A percentile compares a stretch with the other conserved stretches of the same genome.
phyloP scores from a whole-genome alignment of 2,888 invertebrate species.

The Leptarthrus brevirostris region DNA sequence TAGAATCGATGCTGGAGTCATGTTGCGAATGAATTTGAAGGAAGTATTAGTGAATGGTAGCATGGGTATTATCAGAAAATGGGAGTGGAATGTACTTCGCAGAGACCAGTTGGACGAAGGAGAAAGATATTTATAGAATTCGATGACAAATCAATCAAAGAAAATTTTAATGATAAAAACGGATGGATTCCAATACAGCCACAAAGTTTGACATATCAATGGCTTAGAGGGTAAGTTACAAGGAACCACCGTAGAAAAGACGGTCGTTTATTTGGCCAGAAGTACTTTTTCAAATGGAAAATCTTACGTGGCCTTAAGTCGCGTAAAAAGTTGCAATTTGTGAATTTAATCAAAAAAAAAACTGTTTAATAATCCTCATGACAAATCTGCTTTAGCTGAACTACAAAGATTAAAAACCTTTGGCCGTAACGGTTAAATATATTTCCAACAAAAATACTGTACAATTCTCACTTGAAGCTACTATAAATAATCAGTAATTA shows the following conservation, averaged over 20 bases:
- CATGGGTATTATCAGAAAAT: neutral
- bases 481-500: too few species aligned
- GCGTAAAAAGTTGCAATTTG: constrained; percentile 4
- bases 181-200: neutral
- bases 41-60: constrained; percentile 5
- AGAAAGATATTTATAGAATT: neutral
- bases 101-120: neutral
- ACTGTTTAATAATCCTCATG: neutral
- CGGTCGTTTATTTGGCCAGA: neutral
- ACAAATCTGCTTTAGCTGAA: constrained; percentile 8
- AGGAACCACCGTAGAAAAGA: neutral
- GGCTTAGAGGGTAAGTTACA: neutral
- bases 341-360: neutral
- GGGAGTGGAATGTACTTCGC: neutral
- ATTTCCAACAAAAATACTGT: too few species aligned
- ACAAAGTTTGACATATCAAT: neutral
- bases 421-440: too few species aligned
- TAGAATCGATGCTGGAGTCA: neutral
- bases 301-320: constrained; percentile 9
- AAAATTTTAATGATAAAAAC: neutral
- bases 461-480: too few species aligned
- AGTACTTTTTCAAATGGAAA: neutral
- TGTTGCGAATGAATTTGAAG: neutral
- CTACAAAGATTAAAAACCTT: neutral
- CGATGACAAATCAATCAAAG: neutral